Evolutionary conservation across 2,113 vertebrate species (phyloP), one percentile per base, ranked within the genome.

Genomic region (Crotalus tigris): DNA sequence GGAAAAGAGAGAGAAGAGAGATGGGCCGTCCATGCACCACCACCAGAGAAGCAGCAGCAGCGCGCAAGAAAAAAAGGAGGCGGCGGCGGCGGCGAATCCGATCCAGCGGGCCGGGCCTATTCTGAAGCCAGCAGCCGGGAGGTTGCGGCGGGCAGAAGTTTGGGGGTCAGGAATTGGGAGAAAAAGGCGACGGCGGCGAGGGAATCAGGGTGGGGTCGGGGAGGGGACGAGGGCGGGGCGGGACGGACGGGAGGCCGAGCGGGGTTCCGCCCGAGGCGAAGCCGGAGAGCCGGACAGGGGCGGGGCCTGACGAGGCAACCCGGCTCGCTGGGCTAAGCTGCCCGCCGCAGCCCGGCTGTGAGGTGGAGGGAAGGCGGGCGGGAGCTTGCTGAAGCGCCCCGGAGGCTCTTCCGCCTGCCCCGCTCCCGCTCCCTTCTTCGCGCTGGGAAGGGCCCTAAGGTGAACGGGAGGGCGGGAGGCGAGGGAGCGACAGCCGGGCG

Each of bases 201-300:
- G n/a, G 44, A 2, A 23, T 29, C 15, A 57, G 87, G 51, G 87
- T 55, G 87, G 54, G 87, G 53, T 33, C 23, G 61, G 21, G 53
- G 69, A 23, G 69, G 90, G 51, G 86, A 13, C 69, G 69, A 81
- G 69, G 49, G 17, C 8, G 26, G 21, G 51, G 69, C 33, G 69
- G 90, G 49, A 59, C 6, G n/a, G 87, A 53, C 53, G 53, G 51
- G 87, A 23, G 29, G n/a, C 11, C 46, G 61, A 69, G 33, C n/a
- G 87, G 92, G 92, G 92, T 89, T 88, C 87, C 92, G 92, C 64
- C 92, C 54, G 87, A 92, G 92, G 92, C 91, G n/a, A 61, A 88
- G 86, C 85, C 91, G 61, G 49, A 91, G 81, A 64, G 86, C 92
- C 87, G 92, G 92, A 64, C 92, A 81, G 92, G 92, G 92, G 92